Evolutionary conservation across 2,888 invertebrate species (phyloP).

Genomic region (Brachycybe producta): DNA sequence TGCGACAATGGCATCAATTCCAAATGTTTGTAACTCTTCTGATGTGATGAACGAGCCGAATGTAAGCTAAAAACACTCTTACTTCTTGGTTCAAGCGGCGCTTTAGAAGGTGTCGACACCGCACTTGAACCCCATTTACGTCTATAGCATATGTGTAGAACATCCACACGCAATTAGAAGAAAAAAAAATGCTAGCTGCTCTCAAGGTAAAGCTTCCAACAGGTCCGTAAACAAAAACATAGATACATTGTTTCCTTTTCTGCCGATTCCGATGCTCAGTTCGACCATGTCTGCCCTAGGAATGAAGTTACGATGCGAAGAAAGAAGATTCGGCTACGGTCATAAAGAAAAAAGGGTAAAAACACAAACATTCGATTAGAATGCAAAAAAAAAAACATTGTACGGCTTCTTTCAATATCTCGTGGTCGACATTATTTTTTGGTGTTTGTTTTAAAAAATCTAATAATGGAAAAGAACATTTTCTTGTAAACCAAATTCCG

Average conservation of each 20-base stretch:
- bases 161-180: too few species aligned
- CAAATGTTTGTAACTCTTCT: slow-evolving; percentile 80
- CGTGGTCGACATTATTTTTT: slow-evolving; percentile 75
- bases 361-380: too few species aligned
- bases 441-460: slow-evolving; percentile 87
- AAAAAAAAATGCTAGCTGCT: too few species aligned
- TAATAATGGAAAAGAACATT: too few species aligned
- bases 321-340: slow-evolving; percentile 80
- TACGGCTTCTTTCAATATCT: slow-evolving; percentile 68
- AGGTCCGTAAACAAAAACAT: slow-evolving; percentile 89
- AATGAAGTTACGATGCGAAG: slow-evolving; percentile 81
- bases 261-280: slow-evolving; percentile 56
- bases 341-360: too few species aligned
- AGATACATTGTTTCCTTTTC: slow-evolving; percentile 72
- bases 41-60: slow-evolving; percentile 25
- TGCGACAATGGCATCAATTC: slow-evolving; percentile 75
- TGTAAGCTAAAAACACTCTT: slow-evolving; percentile 33
- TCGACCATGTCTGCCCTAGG: slow-evolving; percentile 79
- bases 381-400: slow-evolving; percentile 48
- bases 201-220: slow-evolving; percentile 48
- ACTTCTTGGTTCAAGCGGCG: slow-evolving; percentile 38
- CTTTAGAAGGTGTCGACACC: too few species aligned
- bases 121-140: slow-evolving; percentile 28
- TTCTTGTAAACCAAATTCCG: too few species aligned
- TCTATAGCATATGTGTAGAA: slow-evolving; percentile 44